A percentile compares a stretch with the other conserved stretches of the same genome.
These are phyloP conservation scores for Melangyna quadrimaculata DNA, from an alignment of 2,888 invertebrate genomes.

Conservation along the genomic window DNA sequence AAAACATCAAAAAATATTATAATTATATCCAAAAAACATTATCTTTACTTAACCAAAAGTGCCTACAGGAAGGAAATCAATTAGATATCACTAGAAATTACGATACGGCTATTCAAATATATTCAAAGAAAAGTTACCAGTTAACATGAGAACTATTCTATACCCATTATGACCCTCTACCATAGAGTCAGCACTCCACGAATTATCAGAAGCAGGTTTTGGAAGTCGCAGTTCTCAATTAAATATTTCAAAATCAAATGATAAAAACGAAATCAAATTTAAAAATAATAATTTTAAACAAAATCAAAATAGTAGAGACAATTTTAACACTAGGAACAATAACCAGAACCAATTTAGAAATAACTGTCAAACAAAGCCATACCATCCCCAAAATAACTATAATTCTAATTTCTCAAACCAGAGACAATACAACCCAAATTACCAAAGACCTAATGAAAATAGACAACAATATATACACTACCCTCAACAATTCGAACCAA, in stretches of 20 bases:
- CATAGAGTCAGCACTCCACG: constrained; percentile 20
- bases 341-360: neutral
- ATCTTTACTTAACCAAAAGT: constrained; percentile 21
- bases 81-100: constrained; percentile 14
- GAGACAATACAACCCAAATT: neutral
- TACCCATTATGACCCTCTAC: constrained; percentile 8
- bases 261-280: neutral
- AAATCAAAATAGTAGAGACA: neutral
- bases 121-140: neutral
- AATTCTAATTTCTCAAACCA: neutral
- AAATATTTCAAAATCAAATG: neutral
- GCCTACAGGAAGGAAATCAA: constrained; percentile 13
- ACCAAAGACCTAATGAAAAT: neutral
- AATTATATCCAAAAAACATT: constrained; percentile 12
- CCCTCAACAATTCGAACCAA: neutral
- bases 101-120: neutral
- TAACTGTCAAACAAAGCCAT: neutral
- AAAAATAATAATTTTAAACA: neutral
- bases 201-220: constrained; percentile 17
- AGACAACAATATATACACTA: neutral
- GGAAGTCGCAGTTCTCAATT: neutral
- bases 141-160: constrained; percentile 14
- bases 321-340: neutral
- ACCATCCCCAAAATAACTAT: neutral
- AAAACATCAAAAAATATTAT: too few species aligned